Evolutionary conservation across 2,113 vertebrate genomes (phyloP), one percentile per base, ranked within the genome.

Genomic region (Caranx melampygus): DNA sequence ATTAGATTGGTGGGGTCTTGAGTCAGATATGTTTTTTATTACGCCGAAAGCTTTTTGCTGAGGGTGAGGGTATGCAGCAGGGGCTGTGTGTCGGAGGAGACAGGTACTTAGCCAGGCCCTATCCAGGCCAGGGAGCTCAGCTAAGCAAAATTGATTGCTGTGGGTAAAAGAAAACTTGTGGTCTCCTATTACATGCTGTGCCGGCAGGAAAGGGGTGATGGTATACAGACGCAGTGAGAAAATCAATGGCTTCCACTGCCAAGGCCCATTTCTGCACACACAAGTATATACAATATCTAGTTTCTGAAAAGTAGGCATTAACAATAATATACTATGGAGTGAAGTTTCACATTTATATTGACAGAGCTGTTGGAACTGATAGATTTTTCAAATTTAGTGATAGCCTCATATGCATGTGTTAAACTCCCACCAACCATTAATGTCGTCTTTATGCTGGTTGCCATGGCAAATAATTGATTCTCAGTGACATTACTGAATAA

Each of bases 391-490:
- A 61, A 64, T 79, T 66, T 70, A 64, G 45, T 42, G 8, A 72
- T 54, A 31, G 1, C 55, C 54, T 14, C 54, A 35, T 68, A 37
- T 66, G 73, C 64, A 66, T 82, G 82, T 80, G 37, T 65, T 84
- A 51, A 72, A 75, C 42, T 70, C 18, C 40, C 55, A 71, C 73
- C 63, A n/a, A 71, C 73, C 63, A n/a, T 78, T 57, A 62, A 55
- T 79, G 45, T 83, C 76, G 77, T 90, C 83, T 81, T 73, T 54
- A 68, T 54, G 55, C 40, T 44, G 37, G 90, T 93, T 91, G 75
- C 91, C 82, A 91, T 92, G 89, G 89, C 49, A 82, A 91, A 87
- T 91, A 94, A 94, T 89, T 89, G 71, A 91, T 91, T 93, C 69
- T 73, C 84, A 85, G 82, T 84, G 72, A 81, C 88, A 86, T 90